A percentile compares a stretch with the other conserved stretches of the same genome.
phyloP scores from a whole-genome alignment of 2,888 invertebrate species.

The Erynnis tages region DNA sequence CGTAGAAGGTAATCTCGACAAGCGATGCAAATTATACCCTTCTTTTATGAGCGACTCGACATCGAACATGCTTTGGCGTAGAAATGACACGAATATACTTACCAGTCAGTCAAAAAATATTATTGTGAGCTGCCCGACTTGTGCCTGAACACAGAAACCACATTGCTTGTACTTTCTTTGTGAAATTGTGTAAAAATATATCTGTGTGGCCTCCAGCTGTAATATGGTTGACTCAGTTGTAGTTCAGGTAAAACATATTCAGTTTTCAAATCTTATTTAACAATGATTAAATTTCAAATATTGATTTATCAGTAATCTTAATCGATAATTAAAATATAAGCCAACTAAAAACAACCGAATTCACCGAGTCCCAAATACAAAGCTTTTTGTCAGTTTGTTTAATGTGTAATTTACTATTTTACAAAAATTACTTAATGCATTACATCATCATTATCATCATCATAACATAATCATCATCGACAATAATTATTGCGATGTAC shows the following conservation, averaged over 20 bases:
- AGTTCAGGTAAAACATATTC: slow-evolving; percentile 33
- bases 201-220: not conserved
- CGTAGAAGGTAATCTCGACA: slow-evolving; percentile 37
- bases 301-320: too few relatives aligned
- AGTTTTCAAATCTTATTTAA: too few relatives aligned
- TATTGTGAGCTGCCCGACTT: slow-evolving; percentile 49
- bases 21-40: slow-evolving; percentile 50
- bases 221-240: slow-evolving; percentile 37
- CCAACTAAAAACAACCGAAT: too few relatives aligned
- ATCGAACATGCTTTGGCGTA: slow-evolving; percentile 52
- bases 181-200: slow-evolving; percentile 15
- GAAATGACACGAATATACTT: slow-evolving; percentile 46
- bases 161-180: slow-evolving; percentile 9
- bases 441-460: too few relatives aligned
- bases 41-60: slow-evolving; percentile 51
- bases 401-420: too few relatives aligned
- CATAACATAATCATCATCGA: too few relatives aligned
- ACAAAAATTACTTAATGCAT: too few relatives aligned
- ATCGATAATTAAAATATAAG: too few relatives aligned
- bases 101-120: slow-evolving; percentile 60
- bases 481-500: too few relatives aligned
- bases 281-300: too few relatives aligned
- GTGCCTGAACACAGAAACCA: slow-evolving; percentile 35
- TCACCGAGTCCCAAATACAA: too few relatives aligned
- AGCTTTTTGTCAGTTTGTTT: too few relatives aligned